Evolutionary conservation across 1,140 invertebrate genomes (phyloP).

Genomic region (Planococcus citri): DNA sequence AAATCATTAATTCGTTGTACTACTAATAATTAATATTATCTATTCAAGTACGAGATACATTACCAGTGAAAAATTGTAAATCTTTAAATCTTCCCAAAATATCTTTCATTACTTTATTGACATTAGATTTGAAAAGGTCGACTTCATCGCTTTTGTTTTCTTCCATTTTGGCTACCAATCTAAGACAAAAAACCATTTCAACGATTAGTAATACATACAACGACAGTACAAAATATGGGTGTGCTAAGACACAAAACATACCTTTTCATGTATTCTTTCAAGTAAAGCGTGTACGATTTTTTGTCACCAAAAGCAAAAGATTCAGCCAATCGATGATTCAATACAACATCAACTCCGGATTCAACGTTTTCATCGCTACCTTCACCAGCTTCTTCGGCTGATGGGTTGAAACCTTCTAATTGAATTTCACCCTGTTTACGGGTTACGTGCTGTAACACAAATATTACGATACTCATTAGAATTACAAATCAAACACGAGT

Average conservation of each 20-base stretch:
- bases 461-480: not conserved
- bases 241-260: too few species aligned
- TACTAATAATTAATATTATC: not conserved
- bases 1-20: not conserved
- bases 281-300: conserved; percentile 79
- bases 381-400: conserved; percentile 80
- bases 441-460: conserved; percentile 44
- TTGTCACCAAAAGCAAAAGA: conserved; percentile 75
- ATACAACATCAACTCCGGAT: conserved; percentile 79
- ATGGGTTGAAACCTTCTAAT: conserved; percentile 81
- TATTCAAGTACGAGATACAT: conserved; percentile 23
- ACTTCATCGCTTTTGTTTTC: conserved; percentile 68
- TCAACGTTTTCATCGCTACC: conserved; percentile 60
- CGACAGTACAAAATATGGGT: not conserved
- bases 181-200: conserved; percentile 35
- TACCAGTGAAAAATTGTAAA: conserved; percentile 78
- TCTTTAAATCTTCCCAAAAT: conserved; percentile 84
- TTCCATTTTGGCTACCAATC: conserved; percentile 67
- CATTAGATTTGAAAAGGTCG: conserved; percentile 78
- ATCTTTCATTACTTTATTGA: conserved; percentile 92
- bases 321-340: conserved; percentile 82
- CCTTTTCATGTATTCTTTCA: conserved; percentile 96
- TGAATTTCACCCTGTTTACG: conserved; percentile 65
- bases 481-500: not conserved
- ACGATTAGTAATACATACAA: not conserved